Evolutionary conservation across 2,113 vertebrate species (phyloP).

Genomic region (Lanius collurio): DNA sequence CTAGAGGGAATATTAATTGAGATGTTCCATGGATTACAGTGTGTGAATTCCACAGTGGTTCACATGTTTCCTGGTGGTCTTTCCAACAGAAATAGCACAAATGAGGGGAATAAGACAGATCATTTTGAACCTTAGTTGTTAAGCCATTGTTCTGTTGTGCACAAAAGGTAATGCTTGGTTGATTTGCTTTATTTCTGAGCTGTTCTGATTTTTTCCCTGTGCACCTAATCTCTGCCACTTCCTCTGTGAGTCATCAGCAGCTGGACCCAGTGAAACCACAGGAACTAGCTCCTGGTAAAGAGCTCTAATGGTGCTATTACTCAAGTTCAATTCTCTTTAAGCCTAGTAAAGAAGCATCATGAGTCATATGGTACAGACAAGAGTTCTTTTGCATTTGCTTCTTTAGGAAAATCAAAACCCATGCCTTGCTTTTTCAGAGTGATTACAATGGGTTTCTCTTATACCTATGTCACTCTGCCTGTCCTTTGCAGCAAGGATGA

Average conservation of each 20-base stretch:
- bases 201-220: conserved; percentile 71
- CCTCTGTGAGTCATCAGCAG: conserved; percentile 88
- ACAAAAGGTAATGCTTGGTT: conserved; percentile 98
- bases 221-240: conserved; percentile 82
- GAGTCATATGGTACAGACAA: conserved; percentile 61
- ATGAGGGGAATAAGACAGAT: conserved; percentile 83
- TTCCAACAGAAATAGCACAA: conserved; percentile 84
- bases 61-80: conserved; percentile 95
- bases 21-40: conserved; percentile 87
- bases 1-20: conserved; percentile 89
- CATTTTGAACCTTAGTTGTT: conserved; percentile 87
- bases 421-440: conserved; percentile 38
- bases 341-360: conserved; percentile 63
- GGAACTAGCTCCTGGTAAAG: conserved; percentile 84
- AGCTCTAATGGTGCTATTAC: conserved; percentile 89
- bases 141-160: conserved; percentile 88
- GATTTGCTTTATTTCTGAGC: conserved; percentile 88
- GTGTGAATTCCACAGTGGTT: conserved; percentile 82
- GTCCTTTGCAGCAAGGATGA: neutral
- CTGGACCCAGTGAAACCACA: conserved; percentile 81
- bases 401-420: conserved; percentile 60
- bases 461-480: neutral
- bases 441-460: conserved; percentile 31
- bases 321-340: conserved; percentile 84
- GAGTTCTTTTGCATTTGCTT: conserved; percentile 68